Evolutionary conservation across 1,140 invertebrate genomes (phyloP).

Genomic region (Macrosteles quadrilineatus): DNA sequence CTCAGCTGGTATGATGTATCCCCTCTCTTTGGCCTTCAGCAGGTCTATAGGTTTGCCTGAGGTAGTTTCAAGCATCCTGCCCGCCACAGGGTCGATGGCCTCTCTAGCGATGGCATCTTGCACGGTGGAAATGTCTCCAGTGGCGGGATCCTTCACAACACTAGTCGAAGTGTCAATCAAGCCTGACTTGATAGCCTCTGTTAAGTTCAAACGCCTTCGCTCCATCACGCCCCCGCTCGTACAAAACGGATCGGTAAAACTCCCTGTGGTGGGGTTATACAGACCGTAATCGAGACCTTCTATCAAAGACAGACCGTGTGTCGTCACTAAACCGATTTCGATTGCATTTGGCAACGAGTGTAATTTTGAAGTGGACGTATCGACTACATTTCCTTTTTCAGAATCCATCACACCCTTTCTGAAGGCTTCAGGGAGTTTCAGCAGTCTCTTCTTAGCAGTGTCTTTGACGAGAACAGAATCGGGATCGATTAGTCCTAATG

Average conservation of each 20-base stretch:
- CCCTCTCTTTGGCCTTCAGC: slow-evolving; percentile 82
- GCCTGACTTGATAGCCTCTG: slow-evolving; percentile 72
- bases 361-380: slow-evolving; percentile 79
- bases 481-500: slow-evolving; percentile 80
- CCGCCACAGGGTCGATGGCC: slow-evolving; percentile 72
- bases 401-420: slow-evolving; percentile 83
- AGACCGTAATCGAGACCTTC: slow-evolving; percentile 80
- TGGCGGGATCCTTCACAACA: slow-evolving; percentile 77
- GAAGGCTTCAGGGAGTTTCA: slow-evolving; percentile 84
- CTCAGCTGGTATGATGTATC: slow-evolving; percentile 85
- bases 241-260: slow-evolving; percentile 75
- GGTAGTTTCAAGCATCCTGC: slow-evolving; percentile 65
- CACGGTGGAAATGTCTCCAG: slow-evolving; percentile 72
- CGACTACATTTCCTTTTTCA: slow-evolving; percentile 80
- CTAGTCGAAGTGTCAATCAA: slow-evolving; percentile 83
- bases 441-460: slow-evolving; percentile 73
- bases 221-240: slow-evolving; percentile 65
- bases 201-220: slow-evolving; percentile 68
- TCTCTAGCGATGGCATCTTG: slow-evolving; percentile 75
- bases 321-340: slow-evolving; percentile 73
- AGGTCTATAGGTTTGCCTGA: slow-evolving; percentile 74
- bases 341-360: slow-evolving; percentile 71
- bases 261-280: slow-evolving; percentile 77
- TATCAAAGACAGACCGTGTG: slow-evolving; percentile 74
- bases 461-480: slow-evolving; percentile 88